phyloP scores from a whole-genome alignment of 2,888 invertebrate species.

The Lepas anatifera region DNA sequence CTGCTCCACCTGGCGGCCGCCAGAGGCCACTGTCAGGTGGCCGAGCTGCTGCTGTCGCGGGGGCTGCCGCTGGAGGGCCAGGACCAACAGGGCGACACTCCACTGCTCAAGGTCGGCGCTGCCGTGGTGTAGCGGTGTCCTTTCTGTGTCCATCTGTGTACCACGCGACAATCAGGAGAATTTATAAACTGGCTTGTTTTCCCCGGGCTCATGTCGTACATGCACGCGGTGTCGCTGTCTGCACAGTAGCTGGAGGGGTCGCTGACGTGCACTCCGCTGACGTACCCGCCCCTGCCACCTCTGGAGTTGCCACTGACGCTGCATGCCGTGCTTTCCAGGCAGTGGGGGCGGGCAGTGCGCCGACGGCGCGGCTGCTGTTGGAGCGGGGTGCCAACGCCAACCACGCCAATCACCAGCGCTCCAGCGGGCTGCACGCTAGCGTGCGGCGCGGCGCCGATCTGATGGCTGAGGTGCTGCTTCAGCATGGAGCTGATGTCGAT shows the following conservation, averaged over 20 bases:
- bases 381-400: not conserved
- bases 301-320: too few species aligned
- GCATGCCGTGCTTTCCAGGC: not conserved
- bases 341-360: not conserved
- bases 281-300: too few species aligned
- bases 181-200: too few species aligned
- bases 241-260: too few species aligned
- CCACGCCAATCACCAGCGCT: not conserved
- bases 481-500: not conserved
- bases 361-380: not conserved
- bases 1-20: conserved; percentile 7
- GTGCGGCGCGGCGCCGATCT: not conserved
- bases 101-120: not conserved
- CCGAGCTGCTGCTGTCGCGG: not conserved
- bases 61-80: not conserved
- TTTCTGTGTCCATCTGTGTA: too few species aligned
- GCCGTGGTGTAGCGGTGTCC: too few species aligned
- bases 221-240: too few species aligned
- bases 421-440: not conserved
- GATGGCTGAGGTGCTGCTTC: not conserved
- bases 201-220: too few species aligned
- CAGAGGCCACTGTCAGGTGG: not conserved
- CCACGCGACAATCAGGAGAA: too few species aligned
- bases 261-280: too few species aligned
- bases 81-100: not conserved